phyloP scores from a whole-genome alignment of 2,888 invertebrate genomes.

The Drosophila neotestacea region DNA sequence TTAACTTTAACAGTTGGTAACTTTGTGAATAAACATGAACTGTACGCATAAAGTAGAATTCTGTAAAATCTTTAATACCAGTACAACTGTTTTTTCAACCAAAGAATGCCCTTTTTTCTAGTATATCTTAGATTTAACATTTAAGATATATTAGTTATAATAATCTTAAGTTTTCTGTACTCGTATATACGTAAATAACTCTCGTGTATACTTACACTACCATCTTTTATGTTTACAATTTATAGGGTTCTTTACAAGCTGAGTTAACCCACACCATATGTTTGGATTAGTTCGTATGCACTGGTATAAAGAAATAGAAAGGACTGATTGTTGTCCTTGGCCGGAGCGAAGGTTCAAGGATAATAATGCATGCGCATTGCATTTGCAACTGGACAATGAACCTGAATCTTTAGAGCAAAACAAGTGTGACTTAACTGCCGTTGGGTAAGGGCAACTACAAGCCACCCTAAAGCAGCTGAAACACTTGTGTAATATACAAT shows the following conservation, averaged over 20 bases:
- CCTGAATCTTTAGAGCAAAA: background rate
- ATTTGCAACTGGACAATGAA: constrained; percentile 5
- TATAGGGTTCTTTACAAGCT: background rate
- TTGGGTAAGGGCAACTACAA: background rate
- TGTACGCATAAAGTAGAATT: too few species aligned
- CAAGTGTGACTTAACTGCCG: background rate
- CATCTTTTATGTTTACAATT: background rate
- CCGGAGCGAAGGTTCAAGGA: constrained; percentile 8
- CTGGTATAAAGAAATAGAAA: background rate
- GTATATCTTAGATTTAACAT: too few species aligned
- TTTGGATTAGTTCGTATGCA: background rate
- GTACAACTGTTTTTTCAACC: too few species aligned
- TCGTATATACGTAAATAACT: too few species aligned
- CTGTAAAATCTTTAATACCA: too few species aligned
- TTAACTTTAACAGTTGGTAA: too few species aligned
- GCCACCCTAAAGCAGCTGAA: background rate
- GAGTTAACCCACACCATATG: background rate
- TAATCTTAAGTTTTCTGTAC: too few species aligned
- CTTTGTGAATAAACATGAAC: too few species aligned
- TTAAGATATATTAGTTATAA: too few species aligned
- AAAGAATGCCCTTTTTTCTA: too few species aligned
- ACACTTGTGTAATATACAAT: background rate
- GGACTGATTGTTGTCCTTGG: background rate
- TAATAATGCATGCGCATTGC: constrained; percentile 7
- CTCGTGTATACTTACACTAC: too few species aligned